These are phyloP conservation scores for Lasiurus borealis DNA, from an alignment of 2,113 vertebrate species.

Conservation along the genomic window DNA sequence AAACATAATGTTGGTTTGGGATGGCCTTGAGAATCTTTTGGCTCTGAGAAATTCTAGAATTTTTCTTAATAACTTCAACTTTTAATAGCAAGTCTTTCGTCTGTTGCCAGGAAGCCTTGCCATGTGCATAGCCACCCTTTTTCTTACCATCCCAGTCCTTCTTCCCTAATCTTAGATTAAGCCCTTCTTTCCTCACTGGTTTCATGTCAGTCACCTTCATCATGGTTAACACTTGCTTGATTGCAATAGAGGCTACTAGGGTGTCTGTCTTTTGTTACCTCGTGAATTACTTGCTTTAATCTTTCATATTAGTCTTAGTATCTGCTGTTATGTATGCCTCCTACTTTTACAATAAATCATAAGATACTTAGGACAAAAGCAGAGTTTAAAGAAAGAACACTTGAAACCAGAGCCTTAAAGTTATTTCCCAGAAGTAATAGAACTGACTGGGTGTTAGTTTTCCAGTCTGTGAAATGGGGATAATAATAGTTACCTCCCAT, in stretches of 20 bases:
- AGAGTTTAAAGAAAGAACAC: constrained; percentile 3
- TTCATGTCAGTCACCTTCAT: background rate
- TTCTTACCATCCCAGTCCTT: background rate
- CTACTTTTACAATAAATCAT: background rate
- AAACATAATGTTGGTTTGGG: background rate
- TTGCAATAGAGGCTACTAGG: too few relatives aligned
- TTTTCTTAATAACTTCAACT: constrained; percentile 1
- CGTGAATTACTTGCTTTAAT: background rate
- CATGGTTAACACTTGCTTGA: background rate
- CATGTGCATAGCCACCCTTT: background rate
- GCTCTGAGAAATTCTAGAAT: constrained; percentile 10
- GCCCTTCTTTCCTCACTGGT: background rate
- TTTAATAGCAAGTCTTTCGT: background rate
- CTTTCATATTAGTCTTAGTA: background rate
- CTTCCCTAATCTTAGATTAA: background rate
- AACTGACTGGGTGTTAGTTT: background rate
- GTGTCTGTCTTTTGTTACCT: background rate
- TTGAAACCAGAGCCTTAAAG: constrained; percentile 3
- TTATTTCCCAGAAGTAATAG: background rate
- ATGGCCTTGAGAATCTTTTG: background rate
- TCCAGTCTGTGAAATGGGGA: background rate
- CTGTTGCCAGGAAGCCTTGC: background rate
- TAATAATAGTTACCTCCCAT: background rate
- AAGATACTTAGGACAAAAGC: background rate
- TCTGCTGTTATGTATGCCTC: background rate